These are phyloP conservation scores for Notolabrus celidotus DNA, from an alignment of 2,797 vertebrate species.

Conservation along the genomic window DNA sequence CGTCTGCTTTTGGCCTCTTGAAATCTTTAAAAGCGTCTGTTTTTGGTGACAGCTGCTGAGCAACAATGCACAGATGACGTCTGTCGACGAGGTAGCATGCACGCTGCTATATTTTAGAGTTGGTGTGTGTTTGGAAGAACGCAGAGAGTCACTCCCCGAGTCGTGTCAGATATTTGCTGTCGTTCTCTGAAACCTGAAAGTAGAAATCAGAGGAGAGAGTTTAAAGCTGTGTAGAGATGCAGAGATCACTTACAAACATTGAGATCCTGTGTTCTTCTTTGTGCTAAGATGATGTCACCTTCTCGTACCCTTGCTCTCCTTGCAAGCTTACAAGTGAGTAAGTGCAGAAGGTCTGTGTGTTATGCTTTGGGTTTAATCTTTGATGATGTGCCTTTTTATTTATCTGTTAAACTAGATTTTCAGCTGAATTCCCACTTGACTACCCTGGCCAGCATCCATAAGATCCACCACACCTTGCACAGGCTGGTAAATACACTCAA, in stretches of 20 bases:
- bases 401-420: conserved; percentile 88
- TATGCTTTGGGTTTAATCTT: conserved; percentile 8
- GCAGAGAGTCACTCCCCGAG: conserved; percentile 61
- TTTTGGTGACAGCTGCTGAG: conserved; percentile 34
- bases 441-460: conserved; percentile 99
- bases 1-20: conserved; percentile 31
- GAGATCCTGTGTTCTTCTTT: conserved; percentile 7
- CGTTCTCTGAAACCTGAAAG: conserved; percentile 15
- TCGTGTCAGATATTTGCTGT: conserved; percentile 38
- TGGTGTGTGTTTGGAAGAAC: conserved; percentile 50
- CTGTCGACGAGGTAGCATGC: conserved; percentile 39
- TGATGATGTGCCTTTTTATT: conserved; percentile 6
- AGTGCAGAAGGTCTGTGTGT: conserved; percentile 29
- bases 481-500: conserved; percentile 91
- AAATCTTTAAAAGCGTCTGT: conserved; percentile 2
- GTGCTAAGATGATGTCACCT: conserved; percentile 60
- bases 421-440: conserved; percentile 99
- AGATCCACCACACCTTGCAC: conserved; percentile 99
- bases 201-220: conserved; percentile 1
- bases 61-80: conserved; percentile 29
- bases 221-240: background rate
- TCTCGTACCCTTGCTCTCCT: conserved; percentile 43
- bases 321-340: conserved; percentile 7
- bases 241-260: background rate
- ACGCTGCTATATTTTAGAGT: conserved; percentile 30